A percentile compares a stretch with the other conserved stretches of the same genome.
Conservation (phyloP, 92 coral and sea anemone genomes). For the Epizoanthus fatuus region DNA sequence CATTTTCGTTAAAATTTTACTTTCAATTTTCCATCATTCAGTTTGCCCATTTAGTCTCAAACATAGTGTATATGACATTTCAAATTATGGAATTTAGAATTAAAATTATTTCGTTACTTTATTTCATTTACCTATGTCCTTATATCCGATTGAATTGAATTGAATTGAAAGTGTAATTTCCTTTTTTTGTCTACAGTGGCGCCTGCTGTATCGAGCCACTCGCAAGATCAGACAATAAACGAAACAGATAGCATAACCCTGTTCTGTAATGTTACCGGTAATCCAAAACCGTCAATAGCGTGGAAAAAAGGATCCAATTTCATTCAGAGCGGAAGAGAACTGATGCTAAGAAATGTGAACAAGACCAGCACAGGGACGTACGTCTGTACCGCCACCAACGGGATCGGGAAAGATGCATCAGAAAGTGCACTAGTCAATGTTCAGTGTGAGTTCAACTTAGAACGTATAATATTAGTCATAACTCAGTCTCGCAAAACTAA, state of each 20-base stretch:
- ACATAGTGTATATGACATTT: too few relatives aligned
- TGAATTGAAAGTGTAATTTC: not conserved
- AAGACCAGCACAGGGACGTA: conserved; percentile 19
- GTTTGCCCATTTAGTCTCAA: too few relatives aligned
- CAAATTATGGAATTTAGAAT: not conserved
- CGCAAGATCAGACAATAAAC: conserved; percentile 30
- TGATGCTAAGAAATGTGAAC: conserved; percentile 26
- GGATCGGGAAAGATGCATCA: conserved; percentile 9
- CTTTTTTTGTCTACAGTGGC: not conserved
- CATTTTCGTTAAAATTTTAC: too few relatives aligned
- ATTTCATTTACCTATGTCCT: not conserved
- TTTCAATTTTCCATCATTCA: too few relatives aligned
- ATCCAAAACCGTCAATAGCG: conserved; percentile 35
- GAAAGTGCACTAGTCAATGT: conserved; percentile 28
- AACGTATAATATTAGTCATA: not conserved
- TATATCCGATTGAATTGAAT: not conserved
- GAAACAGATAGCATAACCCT: conserved; percentile 38
- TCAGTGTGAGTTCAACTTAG: conserved; percentile 38
- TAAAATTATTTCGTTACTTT: not conserved
- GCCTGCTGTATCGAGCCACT: conserved; percentile 14
- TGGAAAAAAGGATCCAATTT: conserved; percentile 33
- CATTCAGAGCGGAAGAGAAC: conserved; percentile 6
- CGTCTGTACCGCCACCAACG: conserved; percentile 43
- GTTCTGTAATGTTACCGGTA: conserved; percentile 61
- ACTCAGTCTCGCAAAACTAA: not conserved